Base-by-base conservation (phyloP, 2,113 vertebrate species). In the Nycticryphes semicollaris region DNA sequence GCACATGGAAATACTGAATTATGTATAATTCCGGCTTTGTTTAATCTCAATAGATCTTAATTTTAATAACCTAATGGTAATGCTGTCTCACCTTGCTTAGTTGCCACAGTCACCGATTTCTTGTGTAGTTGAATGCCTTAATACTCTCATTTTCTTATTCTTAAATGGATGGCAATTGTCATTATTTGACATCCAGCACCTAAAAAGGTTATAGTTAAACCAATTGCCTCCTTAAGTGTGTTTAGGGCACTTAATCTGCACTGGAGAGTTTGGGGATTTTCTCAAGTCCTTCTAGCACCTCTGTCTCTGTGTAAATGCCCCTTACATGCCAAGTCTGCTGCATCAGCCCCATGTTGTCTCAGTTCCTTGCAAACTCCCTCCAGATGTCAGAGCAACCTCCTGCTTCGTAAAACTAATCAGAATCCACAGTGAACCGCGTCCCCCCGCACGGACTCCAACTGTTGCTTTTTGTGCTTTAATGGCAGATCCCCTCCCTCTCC, bases 401-500 rank as follows among this genome's bases (percentile, higher is more conserved):
- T n/a, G 47, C 67, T 94, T 81, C 57, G 12, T 88, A 85, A 95
- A 95, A 89, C 54, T 88, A 89, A 94, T 96, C 93, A 94, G 87
- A 77, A 45, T 60, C 78, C 27, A 8, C 92, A 57, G 73, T 3
- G n/a, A 68, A 72, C 53, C 68, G 10, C 19, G 1, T 84, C 68
- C 68, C 39, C 45, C 62, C 0, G 12, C 74, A 75, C 77, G 74
- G 86, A 23, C 62, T 83, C 62, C 59, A 4, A 88, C 78, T 88
- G 94, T 90, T 94, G 81, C 89, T 90, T 96, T 94, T 84, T 94
- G 86, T 76, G 59, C 85, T 43, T 13, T 48, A 78, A 78, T 4
- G 73, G 87, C 84, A 0, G 6, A 54, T 92, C 45, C 39, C 85
- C 67, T 64, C 75, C 53, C 73, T 90, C 78, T 88, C 33, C 12